A percentile compares a stretch with the other conserved stretches of the same genome.
Evolutionary conservation across 2,797 vertebrate genomes (phyloP).

Genomic region (Rhinophrynus dorsalis): DNA sequence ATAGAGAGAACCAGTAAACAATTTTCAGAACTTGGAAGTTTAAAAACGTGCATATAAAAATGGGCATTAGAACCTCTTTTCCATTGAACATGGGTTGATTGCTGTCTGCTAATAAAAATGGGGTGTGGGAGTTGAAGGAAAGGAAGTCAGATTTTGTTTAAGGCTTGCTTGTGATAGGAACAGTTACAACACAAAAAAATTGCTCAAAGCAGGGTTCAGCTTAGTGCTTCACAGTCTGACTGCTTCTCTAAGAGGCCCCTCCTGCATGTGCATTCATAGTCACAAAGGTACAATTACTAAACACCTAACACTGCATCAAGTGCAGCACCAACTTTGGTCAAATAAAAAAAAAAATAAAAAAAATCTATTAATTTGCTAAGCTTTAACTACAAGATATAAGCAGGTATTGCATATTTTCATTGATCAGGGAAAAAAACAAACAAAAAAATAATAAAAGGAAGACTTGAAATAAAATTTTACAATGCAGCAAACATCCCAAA

Average conservation of each 20-base stretch:
- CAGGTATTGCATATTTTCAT: constrained; percentile 97
- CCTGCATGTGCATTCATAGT: constrained; percentile 80
- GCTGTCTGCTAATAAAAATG: constrained; percentile 80
- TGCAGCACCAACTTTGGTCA: constrained; percentile 89
- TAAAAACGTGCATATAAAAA: constrained; percentile 89
- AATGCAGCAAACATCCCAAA: constrained; percentile 80
- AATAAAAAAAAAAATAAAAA: constrained; percentile 73
- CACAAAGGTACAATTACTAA: constrained; percentile 78
- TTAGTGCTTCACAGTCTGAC: constrained; percentile 85
- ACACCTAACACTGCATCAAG: constrained; percentile 79
- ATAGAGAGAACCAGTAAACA: constrained; percentile 88
- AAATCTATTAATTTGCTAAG: constrained; percentile 75
- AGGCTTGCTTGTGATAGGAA: constrained; percentile 89
- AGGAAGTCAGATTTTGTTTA: constrained; percentile 77
- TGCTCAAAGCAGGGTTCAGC: constrained; percentile 83
- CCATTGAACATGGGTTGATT: constrained; percentile 81
- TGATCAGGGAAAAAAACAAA: constrained; percentile 73
- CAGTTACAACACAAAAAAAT: constrained; percentile 78
- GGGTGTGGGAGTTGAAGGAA: constrained; percentile 79
- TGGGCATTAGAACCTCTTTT: constrained; percentile 76
- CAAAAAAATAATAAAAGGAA: constrained; percentile 75
- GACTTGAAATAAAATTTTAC: constrained; percentile 81
- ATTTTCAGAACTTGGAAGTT: constrained; percentile 86
- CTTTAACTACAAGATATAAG: constrained; percentile 86
- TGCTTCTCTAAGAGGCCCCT: constrained; percentile 83